Evolutionary conservation across 1,140 invertebrate genomes (phyloP).

Genomic region (Pachyrhynchus sulphureomaculatus): DNA sequence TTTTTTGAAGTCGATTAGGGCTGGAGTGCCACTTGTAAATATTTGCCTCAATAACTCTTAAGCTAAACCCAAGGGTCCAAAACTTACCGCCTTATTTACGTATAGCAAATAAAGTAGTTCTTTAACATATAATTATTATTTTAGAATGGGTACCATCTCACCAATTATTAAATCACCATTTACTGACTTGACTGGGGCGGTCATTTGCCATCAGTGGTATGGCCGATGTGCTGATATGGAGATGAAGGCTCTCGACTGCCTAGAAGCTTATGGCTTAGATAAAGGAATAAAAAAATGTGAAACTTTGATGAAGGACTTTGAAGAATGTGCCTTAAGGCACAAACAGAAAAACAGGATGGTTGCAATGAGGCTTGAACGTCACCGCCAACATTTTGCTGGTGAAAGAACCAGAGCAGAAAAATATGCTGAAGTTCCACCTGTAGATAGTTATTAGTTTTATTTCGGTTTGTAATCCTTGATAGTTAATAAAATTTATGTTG

Average conservation of each 20-base stretch:
- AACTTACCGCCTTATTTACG: too few species aligned
- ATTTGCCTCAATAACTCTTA: too few species aligned
- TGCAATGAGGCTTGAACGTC: slow-evolving; percentile 59
- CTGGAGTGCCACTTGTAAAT: too few species aligned
- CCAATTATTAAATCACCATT: slow-evolving; percentile 65
- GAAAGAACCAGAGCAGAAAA: slow-evolving; percentile 51
- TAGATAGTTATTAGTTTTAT: slow-evolving; percentile 52
- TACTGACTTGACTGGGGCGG: slow-evolving; percentile 64
- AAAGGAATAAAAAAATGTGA: slow-evolving; percentile 59
- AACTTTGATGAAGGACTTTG: slow-evolving; percentile 62
- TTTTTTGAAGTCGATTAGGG: too few species aligned
- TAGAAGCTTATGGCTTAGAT: slow-evolving; percentile 71
- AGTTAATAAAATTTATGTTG: not conserved
- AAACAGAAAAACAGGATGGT: slow-evolving; percentile 61
- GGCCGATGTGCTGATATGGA: slow-evolving; percentile 65
- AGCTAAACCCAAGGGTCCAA: too few species aligned
- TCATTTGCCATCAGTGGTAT: slow-evolving; percentile 62
- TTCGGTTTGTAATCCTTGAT: not conserved
- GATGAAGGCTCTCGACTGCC: slow-evolving; percentile 66
- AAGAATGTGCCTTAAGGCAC: slow-evolving; percentile 61
- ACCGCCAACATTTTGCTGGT: slow-evolving; percentile 55
- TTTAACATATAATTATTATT: too few species aligned
- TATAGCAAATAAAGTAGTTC: too few species aligned
- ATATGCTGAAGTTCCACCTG: slow-evolving; percentile 53
- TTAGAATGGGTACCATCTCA: slow-evolving; percentile 48